Percentiles rank a stretch among this genome's conserved stretches.
These are phyloP conservation scores for Australoheros facetus DNA, from an alignment of 2,797 vertebrate genomes.

Conservation along the genomic window DNA sequence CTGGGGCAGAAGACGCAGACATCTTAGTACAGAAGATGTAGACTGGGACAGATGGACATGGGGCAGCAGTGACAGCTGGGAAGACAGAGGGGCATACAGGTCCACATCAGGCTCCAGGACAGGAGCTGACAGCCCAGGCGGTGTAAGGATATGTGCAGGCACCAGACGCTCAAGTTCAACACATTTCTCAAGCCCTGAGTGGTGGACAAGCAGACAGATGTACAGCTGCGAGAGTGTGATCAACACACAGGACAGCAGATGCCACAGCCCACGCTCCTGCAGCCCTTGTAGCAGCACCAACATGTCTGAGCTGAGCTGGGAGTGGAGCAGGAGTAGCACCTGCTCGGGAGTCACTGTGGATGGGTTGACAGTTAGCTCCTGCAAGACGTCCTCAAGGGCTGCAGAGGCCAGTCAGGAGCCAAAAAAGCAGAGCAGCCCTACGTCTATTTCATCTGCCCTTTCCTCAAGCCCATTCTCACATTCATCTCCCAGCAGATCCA, in stretches of 20 bases:
- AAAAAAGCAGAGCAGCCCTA: conserved; percentile 43
- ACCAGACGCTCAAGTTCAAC: conserved; percentile 49
- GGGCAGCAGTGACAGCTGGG: conserved; percentile 76
- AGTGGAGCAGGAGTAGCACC: conserved; percentile 74
- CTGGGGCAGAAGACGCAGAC: conserved; percentile 53
- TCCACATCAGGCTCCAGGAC: conserved; percentile 58
- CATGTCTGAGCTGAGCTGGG: conserved; percentile 79
- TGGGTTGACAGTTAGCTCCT: conserved; percentile 14
- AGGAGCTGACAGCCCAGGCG: conserved; percentile 54
- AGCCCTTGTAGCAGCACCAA: conserved; percentile 78
- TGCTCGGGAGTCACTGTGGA: conserved; percentile 52
- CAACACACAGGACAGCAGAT: conserved; percentile 42
- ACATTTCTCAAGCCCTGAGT: conserved; percentile 66
- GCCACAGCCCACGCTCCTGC: conserved; percentile 70
- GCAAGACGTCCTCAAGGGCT: conserved; percentile 8
- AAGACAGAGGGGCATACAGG: conserved; percentile 55
- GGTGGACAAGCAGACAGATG: conserved; percentile 62
- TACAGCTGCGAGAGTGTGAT: conserved; percentile 50
- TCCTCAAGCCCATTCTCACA: conserved; percentile 24
- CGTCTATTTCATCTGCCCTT: conserved; percentile 13
- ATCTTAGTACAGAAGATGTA: conserved; percentile 56
- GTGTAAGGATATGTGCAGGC: conserved; percentile 37
- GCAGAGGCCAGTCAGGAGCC: conserved; percentile 12
- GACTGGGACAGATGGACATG: conserved; percentile 79
- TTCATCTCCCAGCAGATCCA: conserved; percentile 25